Conservation (phyloP, 1,140 invertebrate genomes). For the Drosophila lacertosa region DNA sequence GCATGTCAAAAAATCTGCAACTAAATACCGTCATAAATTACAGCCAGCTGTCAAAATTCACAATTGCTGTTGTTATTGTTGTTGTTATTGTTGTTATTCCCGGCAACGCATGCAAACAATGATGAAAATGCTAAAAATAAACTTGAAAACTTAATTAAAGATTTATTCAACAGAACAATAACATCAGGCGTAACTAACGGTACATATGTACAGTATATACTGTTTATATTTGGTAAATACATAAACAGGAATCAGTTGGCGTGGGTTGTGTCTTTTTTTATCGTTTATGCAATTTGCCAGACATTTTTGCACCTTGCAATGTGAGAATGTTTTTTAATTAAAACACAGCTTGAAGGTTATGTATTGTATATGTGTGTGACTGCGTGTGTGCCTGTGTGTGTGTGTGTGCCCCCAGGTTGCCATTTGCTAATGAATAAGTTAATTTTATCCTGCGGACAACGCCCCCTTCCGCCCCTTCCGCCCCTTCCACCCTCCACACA, state of each 20-base stretch:
- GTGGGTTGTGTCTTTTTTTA: conserved; percentile 16
- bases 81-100: conserved; percentile 20
- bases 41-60: conserved; percentile 64
- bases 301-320: conserved; percentile 75
- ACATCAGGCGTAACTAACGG: conserved; percentile 35
- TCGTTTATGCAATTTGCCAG: conserved; percentile 67
- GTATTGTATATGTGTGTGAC: too few species aligned
- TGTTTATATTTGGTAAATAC: background rate
- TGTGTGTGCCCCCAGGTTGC: conserved; percentile 55
- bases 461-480: background rate
- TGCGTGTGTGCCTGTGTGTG: background rate
- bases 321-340: conserved; percentile 54
- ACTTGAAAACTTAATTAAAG: conserved; percentile 77
- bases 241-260: conserved; percentile 16
- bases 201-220: background rate
- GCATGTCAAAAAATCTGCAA: conserved; percentile 61
- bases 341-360: conserved; percentile 32
- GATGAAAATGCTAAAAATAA: conserved; percentile 67
- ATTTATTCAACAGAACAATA: conserved; percentile 23
- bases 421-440: conserved; percentile 82
- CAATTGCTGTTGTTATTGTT: conserved; percentile 38
- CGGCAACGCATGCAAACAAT: conserved; percentile 62
- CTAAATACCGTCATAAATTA: conserved; percentile 76
- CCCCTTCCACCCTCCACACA: background rate
- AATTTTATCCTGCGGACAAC: conserved; percentile 62